Conservation (phyloP, 2,113 vertebrate genomes). For the Athene noctua region DNA sequence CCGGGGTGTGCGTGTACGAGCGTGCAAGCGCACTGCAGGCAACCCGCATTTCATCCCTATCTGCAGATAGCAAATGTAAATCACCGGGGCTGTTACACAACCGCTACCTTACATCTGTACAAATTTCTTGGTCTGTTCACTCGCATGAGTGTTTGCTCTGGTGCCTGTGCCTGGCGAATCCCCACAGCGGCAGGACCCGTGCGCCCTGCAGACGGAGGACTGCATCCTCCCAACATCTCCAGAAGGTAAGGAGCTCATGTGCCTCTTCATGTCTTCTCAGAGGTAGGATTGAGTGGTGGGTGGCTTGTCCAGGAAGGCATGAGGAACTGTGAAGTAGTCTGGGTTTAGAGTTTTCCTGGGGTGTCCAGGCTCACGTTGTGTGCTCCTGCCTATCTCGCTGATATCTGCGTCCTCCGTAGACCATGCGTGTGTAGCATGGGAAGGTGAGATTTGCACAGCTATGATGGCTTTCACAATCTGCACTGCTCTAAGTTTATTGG, state of each 20-base stretch:
- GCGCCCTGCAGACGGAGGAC: fast-evolving
- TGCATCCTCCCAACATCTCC: background rate
- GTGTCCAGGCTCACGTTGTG: fast-evolving
- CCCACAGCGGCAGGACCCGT: fast-evolving
- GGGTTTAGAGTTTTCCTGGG: background rate
- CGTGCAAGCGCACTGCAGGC: background rate
- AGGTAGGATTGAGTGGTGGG: background rate
- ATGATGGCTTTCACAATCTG: background rate
- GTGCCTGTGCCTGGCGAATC: background rate
- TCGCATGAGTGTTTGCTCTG: fast-evolving
- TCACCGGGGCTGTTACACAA: slow-evolving; percentile 10
- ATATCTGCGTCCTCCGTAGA: background rate
- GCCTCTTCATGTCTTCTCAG: background rate
- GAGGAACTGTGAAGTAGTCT: background rate
- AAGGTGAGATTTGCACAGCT: background rate
- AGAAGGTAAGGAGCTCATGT: background rate
- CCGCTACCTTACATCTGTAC: background rate
- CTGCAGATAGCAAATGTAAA: background rate
- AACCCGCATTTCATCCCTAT: background rate
- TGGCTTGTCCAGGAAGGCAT: background rate
- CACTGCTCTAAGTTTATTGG: background rate
- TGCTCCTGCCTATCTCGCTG: background rate
- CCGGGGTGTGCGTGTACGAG: background rate
- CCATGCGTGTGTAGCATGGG: fast-evolving
- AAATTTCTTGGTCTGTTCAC: background rate